These are phyloP conservation scores for Nephotettix cincticeps DNA, from an alignment of 1,140 invertebrate genomes.

Conservation along the genomic window DNA sequence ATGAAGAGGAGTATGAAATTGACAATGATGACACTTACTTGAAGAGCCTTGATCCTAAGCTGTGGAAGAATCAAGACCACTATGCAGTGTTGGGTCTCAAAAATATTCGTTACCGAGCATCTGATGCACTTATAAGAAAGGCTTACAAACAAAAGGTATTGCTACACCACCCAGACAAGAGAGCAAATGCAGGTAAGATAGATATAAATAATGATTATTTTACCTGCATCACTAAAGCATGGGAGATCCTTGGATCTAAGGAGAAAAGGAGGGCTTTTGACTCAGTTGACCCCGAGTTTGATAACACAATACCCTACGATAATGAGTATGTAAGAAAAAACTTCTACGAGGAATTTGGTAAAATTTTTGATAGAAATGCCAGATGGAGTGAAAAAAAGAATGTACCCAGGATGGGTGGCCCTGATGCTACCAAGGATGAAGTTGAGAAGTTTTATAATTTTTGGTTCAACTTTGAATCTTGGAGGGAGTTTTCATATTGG, in stretches of 20 bases:
- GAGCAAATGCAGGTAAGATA: constrained; percentile 81
- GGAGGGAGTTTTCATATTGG: constrained; percentile 98
- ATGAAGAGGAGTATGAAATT: background rate
- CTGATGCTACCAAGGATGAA: constrained; percentile 64
- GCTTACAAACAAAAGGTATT: constrained; percentile 86
- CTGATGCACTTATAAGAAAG: constrained; percentile 89
- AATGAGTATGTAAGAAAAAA: constrained; percentile 73
- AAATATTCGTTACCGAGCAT: constrained; percentile 75
- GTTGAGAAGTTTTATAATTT: constrained; percentile 87
- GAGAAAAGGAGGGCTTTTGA: constrained; percentile 87
- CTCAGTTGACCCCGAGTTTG: constrained; percentile 93
- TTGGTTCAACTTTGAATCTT: constrained; percentile 98
- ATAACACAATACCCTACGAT: constrained; percentile 79
- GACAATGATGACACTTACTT: constrained; percentile 85
- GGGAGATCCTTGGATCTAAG: constrained; percentile 84
- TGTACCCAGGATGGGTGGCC: constrained; percentile 82
- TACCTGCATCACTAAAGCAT: constrained; percentile 98
- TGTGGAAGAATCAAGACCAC: constrained; percentile 97
- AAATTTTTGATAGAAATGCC: constrained; percentile 83
- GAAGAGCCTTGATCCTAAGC: constrained; percentile 88
- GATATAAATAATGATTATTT: constrained; percentile 93
- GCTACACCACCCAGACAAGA: constrained; percentile 96
- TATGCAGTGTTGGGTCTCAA: constrained; percentile 91
- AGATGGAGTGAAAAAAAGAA: constrained; percentile 89
- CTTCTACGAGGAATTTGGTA: constrained; percentile 61